Evolutionary conservation across 92 coral and sea anemone genomes (phyloP).

Genomic region (Parazoanthus darwini): DNA sequence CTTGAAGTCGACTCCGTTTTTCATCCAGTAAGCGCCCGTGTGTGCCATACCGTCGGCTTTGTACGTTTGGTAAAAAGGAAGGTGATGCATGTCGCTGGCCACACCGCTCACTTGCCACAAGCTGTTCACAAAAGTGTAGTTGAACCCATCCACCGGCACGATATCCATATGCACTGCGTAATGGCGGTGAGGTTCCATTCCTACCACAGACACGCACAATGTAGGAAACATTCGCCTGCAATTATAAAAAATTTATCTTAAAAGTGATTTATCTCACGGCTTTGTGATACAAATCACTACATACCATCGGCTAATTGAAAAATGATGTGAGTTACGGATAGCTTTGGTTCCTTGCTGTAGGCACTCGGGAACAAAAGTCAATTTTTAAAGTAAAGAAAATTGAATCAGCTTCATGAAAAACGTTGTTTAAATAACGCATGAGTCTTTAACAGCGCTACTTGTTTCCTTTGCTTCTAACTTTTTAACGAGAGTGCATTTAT

Average conservation of each 20-base stretch:
- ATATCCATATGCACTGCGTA: conserved; percentile 78
- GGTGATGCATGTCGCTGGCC: conserved; percentile 77
- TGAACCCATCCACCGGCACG: conserved; percentile 79
- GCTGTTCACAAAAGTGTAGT: conserved; percentile 80
- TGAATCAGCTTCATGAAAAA: not conserved
- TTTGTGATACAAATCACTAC: not conserved
- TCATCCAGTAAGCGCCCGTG: conserved; percentile 89
- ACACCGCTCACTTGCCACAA: conserved; percentile 85
- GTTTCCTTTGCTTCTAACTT: not conserved
- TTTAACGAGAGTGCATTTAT: not conserved
- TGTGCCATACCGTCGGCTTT: conserved; percentile 81
- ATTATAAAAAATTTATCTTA: not conserved
- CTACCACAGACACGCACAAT: conserved; percentile 71
- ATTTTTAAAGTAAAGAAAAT: not conserved
- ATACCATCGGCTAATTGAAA: not conserved
- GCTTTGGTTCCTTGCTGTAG: not conserved
- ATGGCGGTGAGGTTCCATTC: conserved; percentile 72
- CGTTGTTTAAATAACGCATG: conserved; percentile 39
- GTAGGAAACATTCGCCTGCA: conserved; percentile 91
- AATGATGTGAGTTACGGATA: not conserved
- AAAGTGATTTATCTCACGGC: not conserved
- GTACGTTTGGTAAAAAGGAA: conserved; percentile 76
- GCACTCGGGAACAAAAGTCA: conserved; percentile 18
- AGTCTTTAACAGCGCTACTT: conserved; percentile 1
- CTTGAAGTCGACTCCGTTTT: conserved; percentile 88